These are phyloP conservation scores for Hypomesus transpacificus DNA, from an alignment of 2,113 vertebrate species.

Conservation along the genomic window DNA sequence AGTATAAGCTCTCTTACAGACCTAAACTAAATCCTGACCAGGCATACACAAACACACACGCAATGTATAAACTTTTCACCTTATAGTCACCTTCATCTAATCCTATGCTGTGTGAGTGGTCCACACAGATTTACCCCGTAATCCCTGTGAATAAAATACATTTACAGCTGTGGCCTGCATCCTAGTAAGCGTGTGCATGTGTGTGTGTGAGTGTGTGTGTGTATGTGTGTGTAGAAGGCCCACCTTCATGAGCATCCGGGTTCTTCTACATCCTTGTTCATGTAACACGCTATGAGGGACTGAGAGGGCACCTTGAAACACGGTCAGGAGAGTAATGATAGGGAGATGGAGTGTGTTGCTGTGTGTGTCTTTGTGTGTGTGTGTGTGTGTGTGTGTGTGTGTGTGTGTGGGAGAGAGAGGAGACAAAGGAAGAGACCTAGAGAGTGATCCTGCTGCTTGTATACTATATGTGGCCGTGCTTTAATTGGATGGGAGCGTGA, in stretches of 20 bases:
- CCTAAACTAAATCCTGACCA: background rate
- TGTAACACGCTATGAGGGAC: background rate
- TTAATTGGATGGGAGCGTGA: constrained; percentile 69
- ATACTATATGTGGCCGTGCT: constrained; percentile 12
- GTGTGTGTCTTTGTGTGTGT: background rate
- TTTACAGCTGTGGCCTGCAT: constrained; percentile 33
- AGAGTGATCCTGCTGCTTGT: background rate
- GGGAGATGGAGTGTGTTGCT: constrained; percentile 3
- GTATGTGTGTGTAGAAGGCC: background rate
- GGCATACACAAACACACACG: constrained; percentile 13
- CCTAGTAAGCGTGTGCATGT: constrained; percentile 7
- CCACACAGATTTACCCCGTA: constrained; percentile 57
- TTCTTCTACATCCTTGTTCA: background rate
- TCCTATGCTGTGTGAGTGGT: constrained; percentile 53
- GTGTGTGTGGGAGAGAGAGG: background rate
- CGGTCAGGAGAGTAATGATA: background rate
- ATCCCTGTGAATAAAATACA: constrained; percentile 66
- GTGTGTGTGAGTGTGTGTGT: constrained; percentile 12
- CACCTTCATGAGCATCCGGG: background rate
- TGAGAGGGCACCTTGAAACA: constrained; percentile 5
- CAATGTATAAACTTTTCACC: constrained; percentile 34
- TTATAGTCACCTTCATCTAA: constrained; percentile 64
- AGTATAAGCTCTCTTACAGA: background rate
- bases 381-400: background rate
- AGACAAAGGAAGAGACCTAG: background rate